phyloP scores from a whole-genome alignment of 2,113 vertebrate species.

The Cinclus cinclus region DNA sequence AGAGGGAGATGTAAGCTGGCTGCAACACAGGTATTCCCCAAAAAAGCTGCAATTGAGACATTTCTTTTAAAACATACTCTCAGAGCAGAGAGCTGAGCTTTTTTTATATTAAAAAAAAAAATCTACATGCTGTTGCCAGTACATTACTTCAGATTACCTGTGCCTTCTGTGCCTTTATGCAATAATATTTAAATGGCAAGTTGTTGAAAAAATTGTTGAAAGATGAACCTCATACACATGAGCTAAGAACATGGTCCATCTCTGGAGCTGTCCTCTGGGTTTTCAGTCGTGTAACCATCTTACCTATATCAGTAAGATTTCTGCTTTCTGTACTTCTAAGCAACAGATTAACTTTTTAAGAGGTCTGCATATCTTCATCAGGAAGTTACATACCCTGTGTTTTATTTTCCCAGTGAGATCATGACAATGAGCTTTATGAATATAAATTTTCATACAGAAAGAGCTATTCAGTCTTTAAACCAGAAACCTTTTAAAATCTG shows the following conservation, averaged over 20 bases:
- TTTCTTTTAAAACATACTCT: background rate
- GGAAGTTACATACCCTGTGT: background rate
- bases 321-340: background rate
- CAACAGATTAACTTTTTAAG: background rate
- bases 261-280: background rate
- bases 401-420: background rate
- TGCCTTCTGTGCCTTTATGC: background rate
- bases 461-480: background rate
- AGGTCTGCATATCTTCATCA: background rate
- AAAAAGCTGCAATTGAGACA: background rate
- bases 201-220: background rate
- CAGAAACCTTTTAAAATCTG: background rate
- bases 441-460: background rate
- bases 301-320: background rate
- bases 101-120: background rate
- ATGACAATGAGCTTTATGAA: background rate
- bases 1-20: constrained; percentile 32
- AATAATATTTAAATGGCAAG: background rate
- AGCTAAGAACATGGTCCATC: background rate
- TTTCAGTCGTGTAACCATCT: background rate
- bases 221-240: background rate
- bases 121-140: background rate
- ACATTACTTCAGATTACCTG: background rate
- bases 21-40: constrained; percentile 8
- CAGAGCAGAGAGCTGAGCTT: background rate